phyloP scores from a whole-genome alignment of 2,888 invertebrate genomes.

The Tachina grossa region DNA sequence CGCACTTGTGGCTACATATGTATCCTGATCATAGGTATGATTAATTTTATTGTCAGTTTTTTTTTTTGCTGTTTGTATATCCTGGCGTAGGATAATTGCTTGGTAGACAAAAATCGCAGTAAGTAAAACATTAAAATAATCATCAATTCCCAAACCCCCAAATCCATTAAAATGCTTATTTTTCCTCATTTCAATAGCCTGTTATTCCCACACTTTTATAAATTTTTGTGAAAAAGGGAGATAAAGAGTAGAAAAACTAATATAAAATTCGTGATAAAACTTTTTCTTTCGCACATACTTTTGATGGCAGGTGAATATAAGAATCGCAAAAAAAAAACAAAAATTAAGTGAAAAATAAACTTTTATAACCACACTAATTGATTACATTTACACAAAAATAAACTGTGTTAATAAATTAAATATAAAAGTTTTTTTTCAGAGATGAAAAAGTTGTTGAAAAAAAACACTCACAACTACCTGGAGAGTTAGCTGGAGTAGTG shows the following conservation, averaged over 20 bases:
- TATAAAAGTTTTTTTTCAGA: conserved; percentile 54
- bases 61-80: not conserved
- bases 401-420: conserved; percentile 65
- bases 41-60: conserved; percentile 43
- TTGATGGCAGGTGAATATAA: not conserved
- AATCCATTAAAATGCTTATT: conserved; percentile 11
- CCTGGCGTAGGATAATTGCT: conserved; percentile 44
- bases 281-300: conserved; percentile 8
- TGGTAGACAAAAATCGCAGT: conserved; percentile 23
- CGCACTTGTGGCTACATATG: too few species aligned
- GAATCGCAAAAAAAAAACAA: conserved; percentile 1
- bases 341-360: conserved; percentile 43
- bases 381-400: conserved; percentile 69
- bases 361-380: conserved; percentile 68
- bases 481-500: conserved; percentile 13
- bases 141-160: conserved; percentile 30
- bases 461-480: conserved; percentile 38
- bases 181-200: conserved; percentile 13
- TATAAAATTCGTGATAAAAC: conserved; percentile 24
- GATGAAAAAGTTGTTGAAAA: conserved; percentile 49
- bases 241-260: not conserved
- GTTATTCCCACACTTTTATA: not conserved
- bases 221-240: not conserved
- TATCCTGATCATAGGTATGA: conserved; percentile 12
- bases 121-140: conserved; percentile 33